phyloP scores from a whole-genome alignment of 2,888 invertebrate genomes.

The Euclidia mi region DNA sequence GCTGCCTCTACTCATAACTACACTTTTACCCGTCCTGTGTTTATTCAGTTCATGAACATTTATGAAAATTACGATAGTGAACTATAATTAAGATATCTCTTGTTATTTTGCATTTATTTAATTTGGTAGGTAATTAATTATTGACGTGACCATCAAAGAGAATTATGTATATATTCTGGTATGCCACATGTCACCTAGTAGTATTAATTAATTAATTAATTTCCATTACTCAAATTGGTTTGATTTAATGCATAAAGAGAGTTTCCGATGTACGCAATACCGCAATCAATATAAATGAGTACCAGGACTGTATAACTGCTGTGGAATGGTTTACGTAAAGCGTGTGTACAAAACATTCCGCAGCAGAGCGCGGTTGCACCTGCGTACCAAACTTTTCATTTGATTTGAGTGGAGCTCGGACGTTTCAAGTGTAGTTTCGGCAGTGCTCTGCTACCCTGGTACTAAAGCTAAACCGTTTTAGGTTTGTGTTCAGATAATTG shows the following conservation, averaged over 20 bases:
- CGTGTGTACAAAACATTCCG: conserved; percentile 35
- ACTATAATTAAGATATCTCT: too few relatives aligned
- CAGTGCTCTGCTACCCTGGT: conserved; percentile 63
- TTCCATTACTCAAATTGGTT: neutral
- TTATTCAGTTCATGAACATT: too few relatives aligned
- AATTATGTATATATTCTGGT: too few relatives aligned
- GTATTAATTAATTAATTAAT: conserved; percentile 3
- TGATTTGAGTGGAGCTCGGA: conserved; percentile 58
- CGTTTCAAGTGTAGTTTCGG: conserved; percentile 59
- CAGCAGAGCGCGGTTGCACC: conserved; percentile 44
- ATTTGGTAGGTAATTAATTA: too few relatives aligned
- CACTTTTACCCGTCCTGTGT: too few relatives aligned
- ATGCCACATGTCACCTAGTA: too few relatives aligned
- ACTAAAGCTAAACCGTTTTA: conserved; percentile 58
- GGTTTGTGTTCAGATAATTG: conserved; percentile 59
- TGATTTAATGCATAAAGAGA: neutral
- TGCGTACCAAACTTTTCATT: conserved; percentile 65
- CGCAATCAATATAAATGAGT: conserved; percentile 38
- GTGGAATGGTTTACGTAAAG: conserved; percentile 53
- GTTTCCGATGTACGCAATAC: neutral
- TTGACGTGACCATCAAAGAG: too few relatives aligned
- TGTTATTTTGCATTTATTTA: too few relatives aligned
- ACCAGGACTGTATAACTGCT: conserved; percentile 47
- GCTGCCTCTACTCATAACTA: too few relatives aligned
- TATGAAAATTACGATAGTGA: too few relatives aligned